Conservation (phyloP, 2,797 vertebrate genomes). For the Amblyraja radiata region DNA sequence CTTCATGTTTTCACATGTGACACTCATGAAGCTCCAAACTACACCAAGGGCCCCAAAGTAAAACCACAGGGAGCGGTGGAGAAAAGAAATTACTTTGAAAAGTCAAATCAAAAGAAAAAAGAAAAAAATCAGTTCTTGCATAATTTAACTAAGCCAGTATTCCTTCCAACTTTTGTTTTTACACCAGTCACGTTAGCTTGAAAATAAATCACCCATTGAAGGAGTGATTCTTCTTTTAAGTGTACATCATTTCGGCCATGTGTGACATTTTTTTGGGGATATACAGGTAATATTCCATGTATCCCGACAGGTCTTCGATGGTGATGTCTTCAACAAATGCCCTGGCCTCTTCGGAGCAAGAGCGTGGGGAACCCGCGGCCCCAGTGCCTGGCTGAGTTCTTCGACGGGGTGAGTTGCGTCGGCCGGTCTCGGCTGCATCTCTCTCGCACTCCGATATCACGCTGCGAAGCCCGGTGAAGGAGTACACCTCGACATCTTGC, state of each 20-base stretch:
- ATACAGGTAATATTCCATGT: constrained; percentile 94
- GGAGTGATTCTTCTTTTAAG: constrained; percentile 55
- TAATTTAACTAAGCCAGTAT: constrained; percentile 32
- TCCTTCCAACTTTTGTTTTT: not conserved
- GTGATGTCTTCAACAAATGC: constrained; percentile 89
- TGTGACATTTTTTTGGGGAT: constrained; percentile 99
- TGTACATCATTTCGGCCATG: constrained; percentile 99
- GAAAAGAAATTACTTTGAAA: not conserved
- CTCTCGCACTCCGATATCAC: constrained; percentile 71
- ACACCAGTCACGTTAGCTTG: constrained; percentile 20
- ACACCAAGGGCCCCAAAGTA: not conserved
- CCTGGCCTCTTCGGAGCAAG: constrained; percentile 90
- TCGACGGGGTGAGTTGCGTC: constrained; percentile 53
- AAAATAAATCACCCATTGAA: constrained; percentile 28
- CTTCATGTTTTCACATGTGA: constrained; percentile 13
- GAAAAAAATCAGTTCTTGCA: constrained; percentile 15
- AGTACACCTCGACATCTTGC: constrained; percentile 84
- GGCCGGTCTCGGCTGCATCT: constrained; percentile 56
- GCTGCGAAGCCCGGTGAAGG: constrained; percentile 82
- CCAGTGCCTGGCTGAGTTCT: constrained; percentile 63
- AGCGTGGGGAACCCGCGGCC: constrained; percentile 73
- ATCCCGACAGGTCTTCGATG: constrained; percentile 94
- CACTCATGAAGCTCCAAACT: constrained; percentile 23
- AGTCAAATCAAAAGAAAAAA: constrained; percentile 14
- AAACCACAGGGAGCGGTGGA: not conserved